Conservation (phyloP, 2,888 invertebrate genomes). For the Dascillus cervinus region DNA sequence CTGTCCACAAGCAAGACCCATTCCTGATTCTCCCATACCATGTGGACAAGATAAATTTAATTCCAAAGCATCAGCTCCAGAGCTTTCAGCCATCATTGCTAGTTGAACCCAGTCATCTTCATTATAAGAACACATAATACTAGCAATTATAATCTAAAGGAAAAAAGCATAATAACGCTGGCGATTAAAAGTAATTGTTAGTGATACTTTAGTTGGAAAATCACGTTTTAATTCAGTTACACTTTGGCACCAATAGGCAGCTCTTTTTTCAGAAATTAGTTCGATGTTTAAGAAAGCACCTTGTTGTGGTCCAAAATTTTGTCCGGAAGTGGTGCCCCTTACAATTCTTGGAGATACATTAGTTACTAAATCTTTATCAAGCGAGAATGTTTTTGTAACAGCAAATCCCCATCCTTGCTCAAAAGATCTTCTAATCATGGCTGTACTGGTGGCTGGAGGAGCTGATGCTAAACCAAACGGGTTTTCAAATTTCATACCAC, state of each 20-base stretch:
- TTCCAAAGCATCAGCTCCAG: conserved; percentile 93
- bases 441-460: conserved; percentile 87
- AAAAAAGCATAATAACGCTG: conserved; percentile 14
- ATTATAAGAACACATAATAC: conserved; percentile 89
- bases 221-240: conserved; percentile 84
- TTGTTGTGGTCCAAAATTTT: conserved; percentile 92
- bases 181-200: too few relatives aligned
- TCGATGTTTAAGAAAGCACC: conserved; percentile 96
- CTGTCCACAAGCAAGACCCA: conserved; percentile 98
- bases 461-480: conserved; percentile 97
- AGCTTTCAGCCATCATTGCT: conserved; percentile 64
- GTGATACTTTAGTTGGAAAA: conserved; percentile 84
- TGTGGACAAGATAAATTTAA: conserved; percentile 96
- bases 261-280: conserved; percentile 93
- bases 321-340: conserved; percentile 86
- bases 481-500: conserved; percentile 90
- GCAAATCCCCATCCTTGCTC: conserved; percentile 96
- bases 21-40: conserved; percentile 97
- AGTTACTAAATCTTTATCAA: conserved; percentile 93
- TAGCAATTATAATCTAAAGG: conserved; percentile 82
- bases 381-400: conserved; percentile 93
- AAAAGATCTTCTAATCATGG: conserved; percentile 93
- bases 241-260: conserved; percentile 86
- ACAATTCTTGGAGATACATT: conserved; percentile 97
- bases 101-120: conserved; percentile 84